phyloP scores from a whole-genome alignment of 2,888 invertebrate species.

The Nineta flava region DNA sequence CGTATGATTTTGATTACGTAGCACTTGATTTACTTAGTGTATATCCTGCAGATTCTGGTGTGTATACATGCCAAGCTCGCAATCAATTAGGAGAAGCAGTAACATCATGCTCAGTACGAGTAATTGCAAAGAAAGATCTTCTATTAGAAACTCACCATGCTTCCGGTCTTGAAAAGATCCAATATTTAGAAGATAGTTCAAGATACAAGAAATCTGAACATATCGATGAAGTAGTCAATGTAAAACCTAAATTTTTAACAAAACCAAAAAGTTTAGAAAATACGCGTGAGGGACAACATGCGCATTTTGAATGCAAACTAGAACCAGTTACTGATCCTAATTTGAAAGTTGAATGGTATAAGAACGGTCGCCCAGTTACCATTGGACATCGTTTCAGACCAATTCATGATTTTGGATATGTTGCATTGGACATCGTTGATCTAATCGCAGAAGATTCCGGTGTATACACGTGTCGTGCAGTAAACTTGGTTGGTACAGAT shows the following conservation, averaged over 20 bases:
- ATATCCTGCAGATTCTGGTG: conserved; percentile 93
- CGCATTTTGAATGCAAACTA: conserved; percentile 94
- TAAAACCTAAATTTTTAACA: conserved; percentile 71
- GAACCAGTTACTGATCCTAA: conserved; percentile 95
- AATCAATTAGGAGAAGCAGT: conserved; percentile 91
- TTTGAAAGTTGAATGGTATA: conserved; percentile 92
- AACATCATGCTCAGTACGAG: conserved; percentile 78
- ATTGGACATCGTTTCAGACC: conserved; percentile 91
- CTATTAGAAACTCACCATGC: conserved; percentile 82
- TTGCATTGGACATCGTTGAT: conserved; percentile 91
- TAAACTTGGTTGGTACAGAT: conserved; percentile 77
- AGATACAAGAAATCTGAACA: conserved; percentile 69
- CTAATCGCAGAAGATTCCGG: conserved; percentile 92
- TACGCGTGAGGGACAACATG: conserved; percentile 77
- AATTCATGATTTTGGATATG: conserved; percentile 96
- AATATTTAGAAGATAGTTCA: conserved; percentile 76
- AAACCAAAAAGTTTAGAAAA: conserved; percentile 75
- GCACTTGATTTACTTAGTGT: conserved; percentile 91
- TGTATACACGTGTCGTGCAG: conserved; percentile 84
- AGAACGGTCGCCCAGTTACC: conserved; percentile 85
- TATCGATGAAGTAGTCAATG: conserved; percentile 67
- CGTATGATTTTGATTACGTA: conserved; percentile 94
- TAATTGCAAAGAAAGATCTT: conserved; percentile 77
- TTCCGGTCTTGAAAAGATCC: conserved; percentile 80
- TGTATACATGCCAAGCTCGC: conserved; percentile 88